Conservation (phyloP, 2,888 invertebrate species). For the Oxyscelio sp. region DNA sequence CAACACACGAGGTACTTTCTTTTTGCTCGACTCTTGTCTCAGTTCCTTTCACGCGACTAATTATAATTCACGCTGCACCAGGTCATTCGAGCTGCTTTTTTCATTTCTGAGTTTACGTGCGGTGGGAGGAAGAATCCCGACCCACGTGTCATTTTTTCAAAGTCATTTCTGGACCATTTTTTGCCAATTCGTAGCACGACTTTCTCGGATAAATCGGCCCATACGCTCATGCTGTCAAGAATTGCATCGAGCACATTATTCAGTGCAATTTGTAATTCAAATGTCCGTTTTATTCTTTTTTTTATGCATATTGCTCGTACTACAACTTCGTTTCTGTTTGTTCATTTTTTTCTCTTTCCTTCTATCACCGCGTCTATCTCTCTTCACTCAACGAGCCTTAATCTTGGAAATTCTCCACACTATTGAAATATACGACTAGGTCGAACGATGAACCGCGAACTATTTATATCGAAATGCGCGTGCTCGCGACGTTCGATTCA, state of each 20-base stretch:
- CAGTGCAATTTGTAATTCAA: constrained; percentile 11
- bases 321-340: neutral
- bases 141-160: neutral
- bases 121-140: neutral
- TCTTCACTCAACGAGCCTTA: constrained; percentile 1
- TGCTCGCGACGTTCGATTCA: neutral
- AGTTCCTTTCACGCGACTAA: constrained; percentile 1
- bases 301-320: neutral
- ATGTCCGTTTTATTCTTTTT: constrained; percentile 1
- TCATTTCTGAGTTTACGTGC: neutral
- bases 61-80: neutral
- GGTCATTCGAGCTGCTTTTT: neutral
- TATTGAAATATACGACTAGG: neutral
- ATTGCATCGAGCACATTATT: constrained; percentile 1
- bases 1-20: constrained; percentile 9
- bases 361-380: neutral
- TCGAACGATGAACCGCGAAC: neutral
- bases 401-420: constrained; percentile 1
- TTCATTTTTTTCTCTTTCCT: neutral
- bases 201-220: no score
- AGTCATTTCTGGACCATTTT: neutral
- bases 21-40: constrained; percentile 17
- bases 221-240: neutral
- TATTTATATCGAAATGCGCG: neutral
- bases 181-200: no score